These are phyloP conservation scores for Tribolium castaneum DNA, from an alignment of 1,140 invertebrate genomes.

Conservation along the genomic window DNA sequence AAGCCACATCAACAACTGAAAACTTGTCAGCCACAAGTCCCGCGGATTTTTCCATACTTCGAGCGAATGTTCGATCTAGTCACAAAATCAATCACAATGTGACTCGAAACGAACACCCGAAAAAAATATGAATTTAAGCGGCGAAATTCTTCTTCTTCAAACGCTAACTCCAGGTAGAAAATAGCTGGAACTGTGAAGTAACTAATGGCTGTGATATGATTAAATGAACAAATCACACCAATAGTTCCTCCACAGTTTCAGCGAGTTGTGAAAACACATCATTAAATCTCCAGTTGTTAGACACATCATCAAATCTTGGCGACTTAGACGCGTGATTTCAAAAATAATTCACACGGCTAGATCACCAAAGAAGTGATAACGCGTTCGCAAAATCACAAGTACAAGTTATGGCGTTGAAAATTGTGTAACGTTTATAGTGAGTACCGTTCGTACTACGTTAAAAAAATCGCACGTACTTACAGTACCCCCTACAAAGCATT, in stretches of 20 bases:
- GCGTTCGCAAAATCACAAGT: not conserved
- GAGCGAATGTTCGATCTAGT: conserved; percentile 64
- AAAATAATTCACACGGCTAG: conserved; percentile 62
- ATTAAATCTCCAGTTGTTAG: too few species aligned
- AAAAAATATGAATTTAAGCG: conserved; percentile 52
- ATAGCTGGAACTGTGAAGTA: conserved; percentile 54
- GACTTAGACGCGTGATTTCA: conserved; percentile 55
- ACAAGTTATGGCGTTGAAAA: not conserved
- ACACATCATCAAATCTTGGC: conserved; percentile 54
- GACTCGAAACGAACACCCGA: conserved; percentile 61
- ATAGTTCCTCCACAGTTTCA: conserved; percentile 59
- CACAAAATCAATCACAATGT: conserved; percentile 58
- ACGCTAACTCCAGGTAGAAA: conserved; percentile 17
- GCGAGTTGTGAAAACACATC: too few species aligned
- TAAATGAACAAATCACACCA: conserved; percentile 60
- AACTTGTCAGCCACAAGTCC: conserved; percentile 37
- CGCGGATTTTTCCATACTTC: conserved; percentile 18
- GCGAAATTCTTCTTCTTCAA: not conserved
- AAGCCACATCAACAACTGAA: conserved; percentile 62
- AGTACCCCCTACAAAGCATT: conserved; percentile 40
- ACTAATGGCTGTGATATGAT: conserved; percentile 64
- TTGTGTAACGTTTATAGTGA: conserved; percentile 44
- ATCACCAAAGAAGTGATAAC: conserved; percentile 62
- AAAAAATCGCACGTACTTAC: conserved; percentile 41
- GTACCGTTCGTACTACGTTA: conserved; percentile 52